phyloP scores from a whole-genome alignment of 2,113 vertebrate genomes.

The Crotalus horridus region DNA sequence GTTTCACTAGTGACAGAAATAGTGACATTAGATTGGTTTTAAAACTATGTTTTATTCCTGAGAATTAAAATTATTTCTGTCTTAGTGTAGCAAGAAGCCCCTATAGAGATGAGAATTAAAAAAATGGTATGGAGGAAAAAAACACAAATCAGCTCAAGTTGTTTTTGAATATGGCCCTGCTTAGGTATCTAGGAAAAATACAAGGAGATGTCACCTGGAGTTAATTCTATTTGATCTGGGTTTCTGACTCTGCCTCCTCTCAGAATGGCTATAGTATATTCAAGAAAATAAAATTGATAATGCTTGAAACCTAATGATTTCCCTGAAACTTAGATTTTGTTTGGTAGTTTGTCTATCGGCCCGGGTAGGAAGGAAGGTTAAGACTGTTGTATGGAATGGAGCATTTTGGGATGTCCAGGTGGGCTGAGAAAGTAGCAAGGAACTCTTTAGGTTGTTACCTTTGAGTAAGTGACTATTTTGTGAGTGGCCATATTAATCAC shows the following conservation, averaged over 20 bases:
- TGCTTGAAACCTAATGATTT: background rate
- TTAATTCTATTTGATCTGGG: background rate
- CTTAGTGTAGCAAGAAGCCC: constrained; percentile 31
- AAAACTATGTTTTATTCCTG: constrained; percentile 55
- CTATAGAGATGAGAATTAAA: background rate
- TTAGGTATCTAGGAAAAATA: background rate
- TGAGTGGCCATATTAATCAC: background rate
- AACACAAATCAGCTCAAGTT: background rate
- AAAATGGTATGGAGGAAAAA: background rate
- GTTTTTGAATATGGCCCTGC: background rate
- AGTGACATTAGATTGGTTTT: constrained; percentile 41
- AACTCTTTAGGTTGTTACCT: background rate
- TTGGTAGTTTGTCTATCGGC: background rate
- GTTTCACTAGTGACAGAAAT: constrained; percentile 44
- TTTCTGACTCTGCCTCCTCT: background rate
- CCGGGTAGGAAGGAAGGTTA: background rate
- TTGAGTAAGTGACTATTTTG: background rate
- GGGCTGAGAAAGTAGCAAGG: background rate
- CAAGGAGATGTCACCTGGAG: constrained; percentile 13
- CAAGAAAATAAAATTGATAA: background rate
- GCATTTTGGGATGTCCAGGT: background rate
- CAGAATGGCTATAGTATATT: background rate
- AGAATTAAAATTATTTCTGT: constrained; percentile 55
- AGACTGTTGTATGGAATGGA: background rate
- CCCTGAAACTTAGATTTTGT: background rate